These are phyloP conservation scores for Leptoteleia sp. DNA, from an alignment of 1,140 invertebrate species.

Conservation along the genomic window DNA sequence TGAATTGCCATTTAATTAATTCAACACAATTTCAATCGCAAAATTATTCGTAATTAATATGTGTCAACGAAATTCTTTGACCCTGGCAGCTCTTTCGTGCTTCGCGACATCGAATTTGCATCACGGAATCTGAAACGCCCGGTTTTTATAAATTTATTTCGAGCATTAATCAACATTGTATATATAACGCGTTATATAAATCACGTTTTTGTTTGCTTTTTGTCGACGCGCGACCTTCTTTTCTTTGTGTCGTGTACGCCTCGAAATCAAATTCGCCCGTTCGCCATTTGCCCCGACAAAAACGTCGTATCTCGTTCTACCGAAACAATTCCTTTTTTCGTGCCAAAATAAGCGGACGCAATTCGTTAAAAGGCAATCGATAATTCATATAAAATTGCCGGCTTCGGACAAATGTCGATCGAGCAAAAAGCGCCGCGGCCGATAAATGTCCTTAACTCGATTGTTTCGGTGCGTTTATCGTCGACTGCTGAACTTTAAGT, in stretches of 20 bases:
- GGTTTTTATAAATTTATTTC: constrained; percentile 24
- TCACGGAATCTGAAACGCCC: constrained; percentile 18
- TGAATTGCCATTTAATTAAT: constrained; percentile 27
- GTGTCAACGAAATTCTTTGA: constrained; percentile 32
- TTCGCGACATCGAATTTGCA: constrained; percentile 21
- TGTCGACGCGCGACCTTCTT: constrained; percentile 31
- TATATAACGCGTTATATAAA: constrained; percentile 34
- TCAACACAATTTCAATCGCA: constrained; percentile 7
- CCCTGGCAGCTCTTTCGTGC: constrained; percentile 16
- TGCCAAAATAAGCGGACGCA: background rate
- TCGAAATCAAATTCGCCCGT: constrained; percentile 35
- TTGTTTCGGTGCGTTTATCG: constrained; percentile 15
- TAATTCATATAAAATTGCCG: constrained; percentile 19
- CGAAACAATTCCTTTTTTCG: constrained; percentile 8
- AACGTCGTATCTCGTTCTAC: constrained; percentile 8
- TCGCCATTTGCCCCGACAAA: constrained; percentile 7
- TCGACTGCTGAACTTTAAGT: constrained; percentile 9
- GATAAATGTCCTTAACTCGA: constrained; percentile 18
- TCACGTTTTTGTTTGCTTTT: constrained; percentile 33
- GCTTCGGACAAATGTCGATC: background rate
- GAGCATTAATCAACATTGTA: constrained; percentile 33
- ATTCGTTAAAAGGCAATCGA: constrained; percentile 23
- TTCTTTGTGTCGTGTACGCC: constrained; percentile 21
- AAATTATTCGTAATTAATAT: constrained; percentile 34
- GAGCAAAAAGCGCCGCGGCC: constrained; percentile 1